These are phyloP conservation scores for Peromyscus eremicus DNA, from an alignment of 2,797 vertebrate genomes.

Conservation along the genomic window DNA sequence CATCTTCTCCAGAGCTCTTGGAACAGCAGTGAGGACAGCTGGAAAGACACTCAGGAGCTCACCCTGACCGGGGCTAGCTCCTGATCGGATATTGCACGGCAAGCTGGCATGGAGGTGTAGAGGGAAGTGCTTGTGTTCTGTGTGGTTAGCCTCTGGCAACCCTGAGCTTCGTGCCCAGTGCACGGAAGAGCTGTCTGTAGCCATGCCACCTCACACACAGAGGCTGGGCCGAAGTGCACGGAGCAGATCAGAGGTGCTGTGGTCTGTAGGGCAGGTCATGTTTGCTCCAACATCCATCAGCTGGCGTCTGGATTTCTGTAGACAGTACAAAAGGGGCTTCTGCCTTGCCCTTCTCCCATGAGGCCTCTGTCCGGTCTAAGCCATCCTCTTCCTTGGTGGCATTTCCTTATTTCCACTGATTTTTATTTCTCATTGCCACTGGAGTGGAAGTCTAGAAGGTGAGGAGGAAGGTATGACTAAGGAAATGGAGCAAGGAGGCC, in stretches of 20 bases:
- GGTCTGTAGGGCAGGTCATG: neutral
- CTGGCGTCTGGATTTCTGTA: neutral
- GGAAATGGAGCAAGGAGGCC: neutral
- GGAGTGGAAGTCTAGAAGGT: neutral
- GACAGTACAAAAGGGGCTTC: fast-evolving
- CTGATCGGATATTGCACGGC: too few relatives aligned
- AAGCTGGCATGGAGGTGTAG: neutral
- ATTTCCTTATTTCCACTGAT: neutral
- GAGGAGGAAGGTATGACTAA: neutral
- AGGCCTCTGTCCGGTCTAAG: fast-evolving
- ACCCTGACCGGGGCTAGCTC: neutral
- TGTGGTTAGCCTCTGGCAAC: fast-evolving
- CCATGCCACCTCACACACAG: too few relatives aligned
- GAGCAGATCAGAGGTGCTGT: neutral
- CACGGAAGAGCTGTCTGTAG: too few relatives aligned
- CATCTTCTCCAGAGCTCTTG: neutral
- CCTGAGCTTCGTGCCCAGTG: neutral
- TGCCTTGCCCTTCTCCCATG: neutral
- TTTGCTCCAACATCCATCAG: neutral
- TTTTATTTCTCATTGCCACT: neutral
- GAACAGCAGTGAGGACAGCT: neutral
- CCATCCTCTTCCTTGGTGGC: neutral
- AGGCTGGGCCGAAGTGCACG: neutral
- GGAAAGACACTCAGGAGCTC: neutral
- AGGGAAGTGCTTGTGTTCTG: fast-evolving